Evolutionary conservation across 2,888 invertebrate species (phyloP).

Genomic region (Octonoba sinensis): DNA sequence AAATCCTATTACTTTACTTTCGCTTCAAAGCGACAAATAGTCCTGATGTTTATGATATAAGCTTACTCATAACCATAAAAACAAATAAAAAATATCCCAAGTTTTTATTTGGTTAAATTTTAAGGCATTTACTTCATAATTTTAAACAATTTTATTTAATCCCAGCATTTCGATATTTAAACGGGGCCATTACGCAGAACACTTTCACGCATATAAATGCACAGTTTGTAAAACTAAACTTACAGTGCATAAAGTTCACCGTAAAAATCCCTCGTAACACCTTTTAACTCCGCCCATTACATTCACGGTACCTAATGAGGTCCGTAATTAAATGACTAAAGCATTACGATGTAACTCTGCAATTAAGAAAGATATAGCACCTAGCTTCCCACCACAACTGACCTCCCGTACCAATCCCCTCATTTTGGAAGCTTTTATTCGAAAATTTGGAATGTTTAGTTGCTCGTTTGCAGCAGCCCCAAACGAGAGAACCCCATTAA

Average conservation of each 20-base stretch:
- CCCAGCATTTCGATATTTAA: too few species aligned
- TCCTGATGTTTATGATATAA: too few species aligned
- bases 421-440: constrained; percentile 41
- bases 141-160: too few species aligned
- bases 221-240: constrained; percentile 2
- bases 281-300: constrained; percentile 45
- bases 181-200: too few species aligned
- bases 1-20: too few species aligned
- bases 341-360: constrained; percentile 16
- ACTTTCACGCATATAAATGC: neutral
- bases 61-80: too few species aligned
- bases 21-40: too few species aligned
- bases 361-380: constrained; percentile 45
- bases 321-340: constrained; percentile 54
- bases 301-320: constrained; percentile 39
- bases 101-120: too few species aligned
- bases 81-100: too few species aligned
- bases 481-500: constrained; percentile 12
- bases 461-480: constrained; percentile 26
- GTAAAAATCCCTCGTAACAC: neutral
- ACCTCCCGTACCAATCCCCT: neutral
- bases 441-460: constrained; percentile 38
- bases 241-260: neutral
- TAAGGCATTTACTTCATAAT: too few species aligned
- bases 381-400: constrained; percentile 20